A percentile compares a stretch with the other conserved stretches of the same genome.
Conservation (phyloP, 1,140 invertebrate genomes). For the Aphis craccivora region DNA sequence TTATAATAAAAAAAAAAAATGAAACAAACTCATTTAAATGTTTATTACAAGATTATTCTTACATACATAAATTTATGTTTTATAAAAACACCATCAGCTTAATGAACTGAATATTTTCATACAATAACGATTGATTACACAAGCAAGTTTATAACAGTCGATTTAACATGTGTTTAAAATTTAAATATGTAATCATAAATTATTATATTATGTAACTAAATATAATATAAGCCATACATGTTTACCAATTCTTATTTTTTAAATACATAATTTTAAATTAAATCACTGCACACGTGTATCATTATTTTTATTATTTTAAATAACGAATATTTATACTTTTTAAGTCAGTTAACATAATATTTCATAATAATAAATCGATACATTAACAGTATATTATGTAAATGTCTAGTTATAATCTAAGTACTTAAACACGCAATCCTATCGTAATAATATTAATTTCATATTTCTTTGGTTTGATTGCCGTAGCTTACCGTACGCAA, state of each 20-base stretch:
- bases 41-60: neutral
- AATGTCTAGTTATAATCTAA: neutral
- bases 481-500: no score
- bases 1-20: neutral
- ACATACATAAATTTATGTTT: neutral
- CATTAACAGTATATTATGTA: neutral
- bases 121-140: constrained; percentile 12
- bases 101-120: constrained; percentile 37
- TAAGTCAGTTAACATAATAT: no score
- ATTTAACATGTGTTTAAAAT: constrained; percentile 11
- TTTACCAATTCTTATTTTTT: neutral
- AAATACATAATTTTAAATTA: neutral
- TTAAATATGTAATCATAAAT: constrained; percentile 7
- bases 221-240: neutral
- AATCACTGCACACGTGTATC: neutral
- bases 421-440: no score
- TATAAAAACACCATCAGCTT: constrained; percentile 1
- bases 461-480: no score
- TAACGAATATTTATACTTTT: neutral
- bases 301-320: neutral
- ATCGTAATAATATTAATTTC: no score
- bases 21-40: neutral
- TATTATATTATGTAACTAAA: neutral
- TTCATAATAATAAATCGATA: neutral
- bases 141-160: neutral